These are phyloP conservation scores for Argentina silus DNA, from an alignment of 2,797 vertebrate genomes.

Conservation along the genomic window DNA sequence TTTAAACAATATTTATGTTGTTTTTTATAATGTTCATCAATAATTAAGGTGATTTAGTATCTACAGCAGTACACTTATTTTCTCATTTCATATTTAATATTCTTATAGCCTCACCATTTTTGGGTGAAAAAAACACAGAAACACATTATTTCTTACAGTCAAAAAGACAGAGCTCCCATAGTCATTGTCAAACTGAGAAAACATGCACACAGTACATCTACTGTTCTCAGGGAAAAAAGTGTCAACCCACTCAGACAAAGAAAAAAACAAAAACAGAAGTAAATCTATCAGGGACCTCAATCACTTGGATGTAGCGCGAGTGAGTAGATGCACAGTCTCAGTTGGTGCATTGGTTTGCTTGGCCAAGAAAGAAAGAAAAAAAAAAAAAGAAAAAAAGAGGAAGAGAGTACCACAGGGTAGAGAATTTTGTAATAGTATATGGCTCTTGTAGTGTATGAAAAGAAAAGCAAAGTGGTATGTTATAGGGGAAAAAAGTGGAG, in stretches of 20 bases:
- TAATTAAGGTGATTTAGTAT: background rate
- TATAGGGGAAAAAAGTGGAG: too few relatives aligned
- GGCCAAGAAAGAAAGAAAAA: background rate
- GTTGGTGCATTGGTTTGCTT: background rate
- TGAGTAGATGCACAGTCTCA: background rate
- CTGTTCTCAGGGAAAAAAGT: background rate
- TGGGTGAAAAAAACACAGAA: background rate
- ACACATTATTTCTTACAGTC: background rate
- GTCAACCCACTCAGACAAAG: background rate
- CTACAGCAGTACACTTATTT: background rate
- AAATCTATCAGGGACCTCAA: background rate
- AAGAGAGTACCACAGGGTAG: background rate
- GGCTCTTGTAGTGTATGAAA: background rate
- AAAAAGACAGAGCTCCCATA: background rate
- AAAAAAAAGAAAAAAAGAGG: background rate
- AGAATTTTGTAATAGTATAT: background rate
- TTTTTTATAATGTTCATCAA: constrained; percentile 4
- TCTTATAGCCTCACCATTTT: background rate
- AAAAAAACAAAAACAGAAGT: background rate
- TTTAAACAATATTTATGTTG: constrained; percentile 24
- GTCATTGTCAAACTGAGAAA: background rate
- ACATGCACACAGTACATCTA: background rate
- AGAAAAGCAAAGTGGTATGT: too few relatives aligned
- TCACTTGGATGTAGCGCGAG: background rate
- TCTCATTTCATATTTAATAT: background rate